Percentiles rank a stretch among this genome's conserved stretches.
These are phyloP conservation scores for Heliocidaris tuberculata DNA, from an alignment of 35 echinoderm and acorn worm genomes.

Conservation along the genomic window DNA sequence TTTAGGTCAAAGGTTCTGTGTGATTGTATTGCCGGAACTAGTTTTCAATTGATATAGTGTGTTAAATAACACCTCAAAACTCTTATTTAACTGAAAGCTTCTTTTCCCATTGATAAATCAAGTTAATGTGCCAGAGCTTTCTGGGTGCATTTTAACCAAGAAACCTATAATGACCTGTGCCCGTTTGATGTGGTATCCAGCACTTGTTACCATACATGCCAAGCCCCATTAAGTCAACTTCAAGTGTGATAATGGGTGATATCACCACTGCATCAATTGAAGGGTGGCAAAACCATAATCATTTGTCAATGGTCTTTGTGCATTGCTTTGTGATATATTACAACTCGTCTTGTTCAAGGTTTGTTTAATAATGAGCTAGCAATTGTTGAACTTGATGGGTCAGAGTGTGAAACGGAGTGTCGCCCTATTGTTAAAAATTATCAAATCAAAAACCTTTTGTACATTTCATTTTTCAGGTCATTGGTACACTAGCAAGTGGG, in stretches of 20 bases:
- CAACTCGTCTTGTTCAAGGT: neutral
- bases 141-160: neutral
- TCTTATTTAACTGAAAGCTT: neutral
- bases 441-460: neutral
- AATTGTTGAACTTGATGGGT: neutral
- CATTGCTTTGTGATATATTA: neutral
- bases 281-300: constrained; percentile 2
- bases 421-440: neutral
- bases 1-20: neutral
- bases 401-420: neutral
- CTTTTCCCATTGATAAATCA: neutral
- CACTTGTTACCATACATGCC: neutral
- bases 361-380: neutral
- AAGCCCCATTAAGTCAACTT: constrained; percentile 1
- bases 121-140: neutral
- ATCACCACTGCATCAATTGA: neutral
- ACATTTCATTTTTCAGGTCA: neutral
- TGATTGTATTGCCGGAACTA: neutral
- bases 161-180: neutral
- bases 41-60: neutral
- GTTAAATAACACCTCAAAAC: neutral
- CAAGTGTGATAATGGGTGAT: neutral
- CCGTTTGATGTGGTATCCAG: neutral
- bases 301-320: neutral
- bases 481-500: neutral